These are phyloP conservation scores for Pipistrellus pygmaeus DNA, from an alignment of 2,797 vertebrate genomes.

Conservation along the genomic window DNA sequence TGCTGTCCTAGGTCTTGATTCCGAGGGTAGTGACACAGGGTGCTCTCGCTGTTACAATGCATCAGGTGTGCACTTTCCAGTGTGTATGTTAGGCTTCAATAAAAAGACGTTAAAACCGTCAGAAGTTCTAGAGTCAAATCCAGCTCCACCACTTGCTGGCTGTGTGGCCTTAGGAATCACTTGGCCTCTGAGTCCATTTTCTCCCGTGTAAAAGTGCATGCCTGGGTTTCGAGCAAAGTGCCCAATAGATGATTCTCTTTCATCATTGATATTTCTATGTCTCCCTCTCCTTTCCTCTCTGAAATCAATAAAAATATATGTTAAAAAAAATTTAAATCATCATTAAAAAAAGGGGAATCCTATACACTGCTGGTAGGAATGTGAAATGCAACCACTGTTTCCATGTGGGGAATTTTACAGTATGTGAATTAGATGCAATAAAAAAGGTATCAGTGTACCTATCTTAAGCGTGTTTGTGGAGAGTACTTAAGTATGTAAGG, in stretches of 20 bases:
- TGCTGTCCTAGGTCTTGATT: neutral
- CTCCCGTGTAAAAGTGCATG: neutral
- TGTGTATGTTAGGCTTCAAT: rapidly evolving
- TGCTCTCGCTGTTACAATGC: too few species aligned
- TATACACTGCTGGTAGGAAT: neutral
- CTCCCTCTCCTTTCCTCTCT: too few species aligned
- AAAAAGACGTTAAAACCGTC: neutral
- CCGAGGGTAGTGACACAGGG: neutral
- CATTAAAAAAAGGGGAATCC: neutral
- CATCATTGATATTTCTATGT: too few species aligned
- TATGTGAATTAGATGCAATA: neutral
- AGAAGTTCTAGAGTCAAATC: neutral
- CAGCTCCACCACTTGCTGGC: neutral
- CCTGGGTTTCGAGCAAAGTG: too few species aligned
- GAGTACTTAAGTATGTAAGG: too few species aligned
- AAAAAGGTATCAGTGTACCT: neutral
- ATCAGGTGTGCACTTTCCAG: neutral
- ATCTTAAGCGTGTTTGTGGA: neutral
- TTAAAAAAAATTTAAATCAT: too few species aligned
- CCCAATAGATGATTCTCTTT: too few species aligned
- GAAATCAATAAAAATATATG: too few species aligned
- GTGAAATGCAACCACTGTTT: neutral
- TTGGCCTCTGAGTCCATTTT: neutral
- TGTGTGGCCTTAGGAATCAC: neutral
- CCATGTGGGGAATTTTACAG: neutral